Evolutionary conservation across 2,113 vertebrate genomes (phyloP).

Genomic region (Mormyrus iriodes): DNA sequence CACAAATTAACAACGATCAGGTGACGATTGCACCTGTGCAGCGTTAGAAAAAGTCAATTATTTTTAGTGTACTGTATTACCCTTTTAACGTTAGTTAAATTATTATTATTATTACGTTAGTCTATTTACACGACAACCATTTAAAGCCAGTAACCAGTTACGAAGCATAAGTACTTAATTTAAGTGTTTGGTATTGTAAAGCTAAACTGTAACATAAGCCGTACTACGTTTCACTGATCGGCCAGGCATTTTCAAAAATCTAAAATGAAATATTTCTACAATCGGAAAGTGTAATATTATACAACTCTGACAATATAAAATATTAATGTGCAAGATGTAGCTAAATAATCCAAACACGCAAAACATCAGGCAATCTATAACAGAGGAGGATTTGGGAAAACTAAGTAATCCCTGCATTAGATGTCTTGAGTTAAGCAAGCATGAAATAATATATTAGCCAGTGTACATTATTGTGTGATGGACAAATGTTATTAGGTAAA

Average conservation of each 20-base stretch:
- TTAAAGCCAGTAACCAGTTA: not conserved
- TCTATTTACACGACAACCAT: not conserved
- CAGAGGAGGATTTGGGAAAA: not conserved
- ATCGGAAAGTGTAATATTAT: not conserved
- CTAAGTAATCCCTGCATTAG: not conserved
- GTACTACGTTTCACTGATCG: not conserved
- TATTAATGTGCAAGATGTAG: not conserved
- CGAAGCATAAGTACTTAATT: not conserved
- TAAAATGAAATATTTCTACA: not conserved
- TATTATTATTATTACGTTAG: too few species aligned
- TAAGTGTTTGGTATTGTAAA: not conserved
- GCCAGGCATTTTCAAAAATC: not conserved
- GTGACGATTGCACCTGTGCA: not conserved
- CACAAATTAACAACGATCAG: not conserved
- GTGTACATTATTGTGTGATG: not conserved
- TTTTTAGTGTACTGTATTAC: not conserved
- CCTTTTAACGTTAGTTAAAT: not conserved
- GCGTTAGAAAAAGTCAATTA: not conserved
- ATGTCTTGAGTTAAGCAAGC: not conserved
- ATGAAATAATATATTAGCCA: constrained; percentile 8
- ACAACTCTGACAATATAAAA: not conserved
- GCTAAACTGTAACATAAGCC: not conserved
- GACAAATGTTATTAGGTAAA: not conserved
- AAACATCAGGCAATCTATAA: not conserved
- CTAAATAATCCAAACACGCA: not conserved